These are phyloP conservation scores for Ictalurus furcatus DNA, from an alignment of 2,113 vertebrate genomes.

Conservation along the genomic window DNA sequence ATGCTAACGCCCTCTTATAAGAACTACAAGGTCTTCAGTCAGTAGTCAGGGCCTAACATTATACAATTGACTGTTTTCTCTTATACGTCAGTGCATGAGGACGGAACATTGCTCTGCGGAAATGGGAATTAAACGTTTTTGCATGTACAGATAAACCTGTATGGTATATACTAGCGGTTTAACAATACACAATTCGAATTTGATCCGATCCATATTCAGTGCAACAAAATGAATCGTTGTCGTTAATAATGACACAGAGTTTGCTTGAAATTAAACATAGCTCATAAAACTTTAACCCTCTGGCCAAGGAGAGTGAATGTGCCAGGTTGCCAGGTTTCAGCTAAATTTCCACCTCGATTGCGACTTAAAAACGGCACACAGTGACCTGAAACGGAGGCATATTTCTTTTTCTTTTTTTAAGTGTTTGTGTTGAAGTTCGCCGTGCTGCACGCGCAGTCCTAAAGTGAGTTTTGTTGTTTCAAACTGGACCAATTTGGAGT, in stretches of 20 bases:
- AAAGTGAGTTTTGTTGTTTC: not conserved
- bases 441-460: not conserved
- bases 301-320: not conserved
- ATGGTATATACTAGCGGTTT: not conserved
- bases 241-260: not conserved
- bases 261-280: not conserved
- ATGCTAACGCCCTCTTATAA: not conserved
- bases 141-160: not conserved
- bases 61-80: constrained; percentile 27
- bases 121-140: not conserved
- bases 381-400: not conserved
- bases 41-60: constrained; percentile 25
- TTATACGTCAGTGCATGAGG: constrained; percentile 15
- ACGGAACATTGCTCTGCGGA: not conserved
- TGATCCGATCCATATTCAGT: not conserved
- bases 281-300: not conserved
- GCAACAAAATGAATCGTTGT: not conserved
- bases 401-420: not conserved
- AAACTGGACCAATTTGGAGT: not conserved
- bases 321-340: not conserved
- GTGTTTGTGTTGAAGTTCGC: not conserved
- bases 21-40: constrained; percentile 32
- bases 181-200: not conserved
- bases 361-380: not conserved
- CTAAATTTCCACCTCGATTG: not conserved